phyloP scores from a whole-genome alignment of 2,797 vertebrate species.

The Echiichthys vipera region DNA sequence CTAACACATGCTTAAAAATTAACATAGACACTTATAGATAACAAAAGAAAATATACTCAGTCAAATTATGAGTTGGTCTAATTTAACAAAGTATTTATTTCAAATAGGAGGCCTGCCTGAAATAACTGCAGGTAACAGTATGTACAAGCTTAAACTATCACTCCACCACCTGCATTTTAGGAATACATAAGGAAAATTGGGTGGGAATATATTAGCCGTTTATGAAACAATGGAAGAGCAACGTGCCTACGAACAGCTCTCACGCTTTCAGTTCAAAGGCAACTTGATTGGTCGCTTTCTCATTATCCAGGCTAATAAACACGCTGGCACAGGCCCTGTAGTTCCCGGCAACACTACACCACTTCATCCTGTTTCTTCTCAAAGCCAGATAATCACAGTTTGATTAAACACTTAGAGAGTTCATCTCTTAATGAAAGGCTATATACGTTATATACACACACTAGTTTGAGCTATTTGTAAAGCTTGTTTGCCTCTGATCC shows the following conservation, averaged over 20 bases:
- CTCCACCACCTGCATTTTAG: neutral
- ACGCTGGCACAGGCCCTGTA: neutral
- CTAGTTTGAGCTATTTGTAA: conserved; percentile 9
- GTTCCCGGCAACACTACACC: conserved; percentile 5
- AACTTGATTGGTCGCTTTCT: neutral
- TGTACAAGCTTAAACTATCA: neutral
- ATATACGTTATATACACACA: neutral
- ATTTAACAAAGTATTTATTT: too few species aligned
- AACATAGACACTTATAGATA: too few species aligned
- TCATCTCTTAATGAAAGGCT: neutral
- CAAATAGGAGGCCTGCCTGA: too few species aligned
- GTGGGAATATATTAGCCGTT: too few species aligned
- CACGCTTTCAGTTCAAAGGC: neutral
- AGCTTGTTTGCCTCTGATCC: conserved; percentile 34
- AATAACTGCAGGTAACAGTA: neutral
- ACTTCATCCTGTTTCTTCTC: neutral
- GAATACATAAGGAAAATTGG: neutral
- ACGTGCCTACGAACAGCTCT: neutral
- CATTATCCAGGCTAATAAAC: conserved; percentile 1
- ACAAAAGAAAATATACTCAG: too few species aligned
- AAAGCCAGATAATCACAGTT: conserved; percentile 5
- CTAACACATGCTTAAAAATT: too few species aligned
- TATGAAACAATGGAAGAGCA: too few species aligned
- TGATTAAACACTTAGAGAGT: neutral
- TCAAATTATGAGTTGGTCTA: too few species aligned